These are phyloP conservation scores for Neodiprion pinetum DNA, from an alignment of 1,140 invertebrate genomes.

Conservation along the genomic window DNA sequence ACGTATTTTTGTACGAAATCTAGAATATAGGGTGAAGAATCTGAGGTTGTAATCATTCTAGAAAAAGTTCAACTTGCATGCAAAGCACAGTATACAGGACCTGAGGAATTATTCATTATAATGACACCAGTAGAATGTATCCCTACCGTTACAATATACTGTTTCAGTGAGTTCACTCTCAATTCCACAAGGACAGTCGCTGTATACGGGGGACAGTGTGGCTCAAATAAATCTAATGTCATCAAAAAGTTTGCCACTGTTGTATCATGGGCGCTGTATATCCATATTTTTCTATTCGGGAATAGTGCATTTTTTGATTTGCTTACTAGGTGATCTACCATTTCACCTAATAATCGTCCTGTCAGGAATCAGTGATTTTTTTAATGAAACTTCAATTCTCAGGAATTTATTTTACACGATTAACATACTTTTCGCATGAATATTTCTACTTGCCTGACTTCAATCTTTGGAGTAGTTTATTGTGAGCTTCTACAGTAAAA, in stretches of 20 bases:
- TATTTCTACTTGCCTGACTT: conserved; percentile 52
- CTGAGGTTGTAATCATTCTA: not conserved
- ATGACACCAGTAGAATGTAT: conserved; percentile 9
- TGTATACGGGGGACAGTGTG: conserved; percentile 71
- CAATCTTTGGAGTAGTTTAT: conserved; percentile 61
- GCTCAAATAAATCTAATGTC: conserved; percentile 71
- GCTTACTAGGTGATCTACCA: conserved; percentile 60
- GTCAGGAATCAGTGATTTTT: conserved; percentile 41
- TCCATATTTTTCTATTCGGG: conserved; percentile 64
- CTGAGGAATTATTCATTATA: conserved; percentile 10
- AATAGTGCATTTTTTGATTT: conserved; percentile 41
- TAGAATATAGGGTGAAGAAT: conserved; percentile 46
- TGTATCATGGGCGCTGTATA: conserved; percentile 81
- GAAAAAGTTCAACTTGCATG: not conserved
- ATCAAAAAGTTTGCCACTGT: conserved; percentile 75
- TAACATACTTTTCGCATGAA: too few species aligned
- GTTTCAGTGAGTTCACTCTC: conserved; percentile 46
- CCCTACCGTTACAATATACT: conserved; percentile 58
- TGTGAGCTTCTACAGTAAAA: conserved; percentile 62
- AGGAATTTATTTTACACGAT: conserved; percentile 35
- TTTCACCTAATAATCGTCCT: conserved; percentile 69
- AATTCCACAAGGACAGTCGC: conserved; percentile 74
- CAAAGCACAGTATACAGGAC: conserved; percentile 3
- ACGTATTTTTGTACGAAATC: conserved; percentile 71
- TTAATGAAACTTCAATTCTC: conserved; percentile 34